Conservation (phyloP, 2,797 vertebrate genomes). For the Halcyon chelicuti region DNA sequence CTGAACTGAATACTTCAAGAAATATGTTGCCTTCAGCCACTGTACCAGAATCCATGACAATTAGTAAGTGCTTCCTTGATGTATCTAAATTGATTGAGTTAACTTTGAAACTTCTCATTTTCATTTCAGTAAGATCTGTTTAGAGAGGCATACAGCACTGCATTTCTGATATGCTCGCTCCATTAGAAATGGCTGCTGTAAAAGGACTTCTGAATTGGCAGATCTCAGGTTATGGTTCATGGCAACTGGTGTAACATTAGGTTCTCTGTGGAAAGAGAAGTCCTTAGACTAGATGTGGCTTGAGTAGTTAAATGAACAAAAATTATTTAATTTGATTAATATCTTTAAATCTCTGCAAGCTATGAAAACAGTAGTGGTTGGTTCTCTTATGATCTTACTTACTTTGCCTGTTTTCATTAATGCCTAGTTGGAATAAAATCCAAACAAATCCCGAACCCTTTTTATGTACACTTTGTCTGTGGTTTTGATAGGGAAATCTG, state of each 20-base stretch:
- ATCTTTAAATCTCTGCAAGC: not conserved
- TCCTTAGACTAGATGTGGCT: not conserved
- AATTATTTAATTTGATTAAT: not conserved
- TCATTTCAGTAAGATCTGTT: not conserved
- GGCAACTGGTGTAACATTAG: not conserved
- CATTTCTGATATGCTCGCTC: not conserved
- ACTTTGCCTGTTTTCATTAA: not conserved
- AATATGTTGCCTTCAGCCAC: slow-evolving; percentile 79
- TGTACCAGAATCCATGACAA: slow-evolving; percentile 92
- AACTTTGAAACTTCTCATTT: not conserved
- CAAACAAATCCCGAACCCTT: not conserved
- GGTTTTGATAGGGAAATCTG: not conserved
- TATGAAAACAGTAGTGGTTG: not conserved
- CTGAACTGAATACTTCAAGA: slow-evolving; percentile 75
- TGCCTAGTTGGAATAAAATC: not conserved
- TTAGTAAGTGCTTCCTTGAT: slow-evolving; percentile 84
- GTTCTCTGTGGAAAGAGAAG: not conserved
- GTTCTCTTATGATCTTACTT: not conserved
- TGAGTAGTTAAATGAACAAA: not conserved
- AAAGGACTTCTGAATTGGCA: not conserved
- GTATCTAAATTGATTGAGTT: not conserved
- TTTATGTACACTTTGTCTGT: not conserved
- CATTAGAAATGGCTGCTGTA: not conserved
- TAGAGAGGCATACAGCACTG: not conserved
- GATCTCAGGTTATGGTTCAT: not conserved